Base-by-base conservation (phyloP, 2,888 invertebrate species). In the Sepiola atlantica region DNA sequence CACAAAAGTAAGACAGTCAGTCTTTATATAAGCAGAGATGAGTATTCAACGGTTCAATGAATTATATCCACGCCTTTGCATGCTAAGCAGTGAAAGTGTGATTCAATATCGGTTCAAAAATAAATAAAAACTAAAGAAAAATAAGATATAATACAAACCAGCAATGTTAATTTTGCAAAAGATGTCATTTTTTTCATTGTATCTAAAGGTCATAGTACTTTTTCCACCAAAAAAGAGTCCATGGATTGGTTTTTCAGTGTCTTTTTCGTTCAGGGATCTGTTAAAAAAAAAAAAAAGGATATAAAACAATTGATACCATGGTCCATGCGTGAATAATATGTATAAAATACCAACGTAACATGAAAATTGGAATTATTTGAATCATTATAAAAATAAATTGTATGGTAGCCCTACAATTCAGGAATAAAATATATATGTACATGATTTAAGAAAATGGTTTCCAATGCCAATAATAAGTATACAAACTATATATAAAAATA, bases 161-260 rank as follows among this genome's bases (percentile, higher is more conserved):
- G 77, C 77, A 77, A 10, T n/a, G n/a, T n/a, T 77, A 32, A 77
- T 77, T n/a, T 77, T 77, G 77, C 77, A 77, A 32, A 77, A 77
- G n/a, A 32, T n/a, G n/a, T 77, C 18, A 32, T 77, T 32, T 77
- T 77, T 77, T 77, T 77, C 77, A 77, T 77, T 77, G 77, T 77
- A 77, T 77, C n/a, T 77, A 77, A 77, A 77, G 77, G n/a, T 77
- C 77, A 77, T 77, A 14, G 77, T 77, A 77, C 77, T 77, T 77
- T 32, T 45, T 45, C 45, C 45, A 12, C n/a, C n/a, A n/a, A n/a
- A n/a, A 77, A 77, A 77, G 77, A 77, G n/a, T 77, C 77, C 77
- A 77, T 77, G 16, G 1, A n/a, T n/a, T 32, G 77, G 14, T n/a
- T 77, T 77, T 14, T 77, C 77, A 77, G n/a, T 32, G n/a, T 77